Evolutionary conservation across 2,888 invertebrate genomes (phyloP).

Genomic region (Parnassius glacialis): DNA sequence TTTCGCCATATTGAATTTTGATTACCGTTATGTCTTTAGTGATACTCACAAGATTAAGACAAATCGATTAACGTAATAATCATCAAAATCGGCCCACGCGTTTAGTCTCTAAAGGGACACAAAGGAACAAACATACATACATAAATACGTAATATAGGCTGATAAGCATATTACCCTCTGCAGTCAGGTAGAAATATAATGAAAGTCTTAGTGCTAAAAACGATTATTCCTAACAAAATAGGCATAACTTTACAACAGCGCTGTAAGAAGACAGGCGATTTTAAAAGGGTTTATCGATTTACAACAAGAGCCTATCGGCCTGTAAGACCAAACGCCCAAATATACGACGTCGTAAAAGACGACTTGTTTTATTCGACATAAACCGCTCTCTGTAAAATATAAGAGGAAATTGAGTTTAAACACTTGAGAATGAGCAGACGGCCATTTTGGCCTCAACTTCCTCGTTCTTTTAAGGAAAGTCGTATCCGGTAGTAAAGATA

Average conservation of each 20-base stretch:
- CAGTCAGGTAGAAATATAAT: no score
- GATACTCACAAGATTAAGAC: no score
- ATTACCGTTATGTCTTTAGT: no score
- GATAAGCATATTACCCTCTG: no score
- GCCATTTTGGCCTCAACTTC: conserved; percentile 35
- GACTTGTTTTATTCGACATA: conserved; percentile 53
- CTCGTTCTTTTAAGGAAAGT: conserved; percentile 28
- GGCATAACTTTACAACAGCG: neutral
- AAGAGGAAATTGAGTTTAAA: conserved; percentile 52
- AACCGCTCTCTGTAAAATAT: conserved; percentile 46
- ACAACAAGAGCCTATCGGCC: conserved; percentile 35
- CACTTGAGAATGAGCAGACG: conserved; percentile 38
- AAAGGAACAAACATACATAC: no score
- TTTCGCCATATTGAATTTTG: no score
- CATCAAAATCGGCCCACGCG: no score
- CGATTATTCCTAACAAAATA: neutral
- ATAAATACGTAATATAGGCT: no score
- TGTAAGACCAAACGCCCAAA: conserved; percentile 47
- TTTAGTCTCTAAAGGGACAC: no score
- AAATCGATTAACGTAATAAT: no score
- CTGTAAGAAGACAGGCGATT: conserved; percentile 6
- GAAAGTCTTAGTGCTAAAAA: no score
- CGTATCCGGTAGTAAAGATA: conserved; percentile 9
- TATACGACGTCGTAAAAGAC: conserved; percentile 53
- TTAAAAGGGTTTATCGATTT: conserved; percentile 42